Evolutionary conservation across 2,113 vertebrate species (phyloP).

Genomic region (Xenopus laevis): DNA sequence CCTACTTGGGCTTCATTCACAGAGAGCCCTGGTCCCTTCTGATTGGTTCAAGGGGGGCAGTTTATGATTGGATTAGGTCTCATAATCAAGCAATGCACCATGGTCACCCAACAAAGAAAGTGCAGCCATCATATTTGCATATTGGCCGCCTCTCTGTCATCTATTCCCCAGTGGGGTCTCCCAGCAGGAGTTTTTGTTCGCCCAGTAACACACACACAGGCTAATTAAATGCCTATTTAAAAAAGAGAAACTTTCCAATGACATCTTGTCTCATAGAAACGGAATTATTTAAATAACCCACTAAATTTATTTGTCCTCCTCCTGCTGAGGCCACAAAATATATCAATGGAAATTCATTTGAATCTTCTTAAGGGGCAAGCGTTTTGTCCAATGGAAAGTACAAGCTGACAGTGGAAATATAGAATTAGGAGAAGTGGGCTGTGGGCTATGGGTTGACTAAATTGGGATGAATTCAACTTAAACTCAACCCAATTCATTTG

Average conservation of each 20-base stretch:
- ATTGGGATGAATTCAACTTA: no score
- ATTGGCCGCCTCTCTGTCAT: slow-evolving; percentile 79
- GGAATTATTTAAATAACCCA: slow-evolving; percentile 72
- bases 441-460: no score
- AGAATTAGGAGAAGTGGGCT: no score
- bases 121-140: slow-evolving; percentile 84
- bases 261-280: slow-evolving; percentile 75
- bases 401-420: no score
- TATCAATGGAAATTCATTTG: slow-evolving; percentile 79
- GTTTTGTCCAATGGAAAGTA: no score
- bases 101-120: slow-evolving; percentile 78
- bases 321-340: slow-evolving; percentile 72
- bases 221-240: slow-evolving; percentile 90
- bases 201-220: slow-evolving; percentile 67
- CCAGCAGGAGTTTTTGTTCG: slow-evolving; percentile 68
- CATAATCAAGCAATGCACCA: slow-evolving; percentile 85
- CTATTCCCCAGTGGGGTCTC: slow-evolving; percentile 63
- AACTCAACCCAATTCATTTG: no score
- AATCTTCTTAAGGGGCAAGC: slow-evolving; percentile 51
- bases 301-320: slow-evolving; percentile 72
- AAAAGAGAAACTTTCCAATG: slow-evolving; percentile 75
- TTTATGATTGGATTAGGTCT: slow-evolving; percentile 99
- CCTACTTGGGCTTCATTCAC: slow-evolving; percentile 87
- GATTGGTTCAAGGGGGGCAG: slow-evolving; percentile 83
- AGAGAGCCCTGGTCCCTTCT: slow-evolving; percentile 56